Evolutionary conservation across 2,888 invertebrate species (phyloP), one percentile per base, ranked within the genome.

Genomic region (Eulithis prunata): DNA sequence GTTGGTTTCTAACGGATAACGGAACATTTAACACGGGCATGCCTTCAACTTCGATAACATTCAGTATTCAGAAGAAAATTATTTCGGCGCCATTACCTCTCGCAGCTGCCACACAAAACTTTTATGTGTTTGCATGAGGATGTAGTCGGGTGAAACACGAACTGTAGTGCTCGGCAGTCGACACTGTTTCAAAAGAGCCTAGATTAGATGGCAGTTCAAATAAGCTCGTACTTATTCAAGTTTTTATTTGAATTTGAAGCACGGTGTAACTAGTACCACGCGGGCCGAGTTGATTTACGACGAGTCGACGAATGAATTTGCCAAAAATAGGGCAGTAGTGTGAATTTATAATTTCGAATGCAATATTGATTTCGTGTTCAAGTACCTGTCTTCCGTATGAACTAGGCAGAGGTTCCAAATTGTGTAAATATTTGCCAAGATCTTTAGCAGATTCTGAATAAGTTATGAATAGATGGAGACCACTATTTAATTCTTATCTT

Each of bases 11-110:
- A 75, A 66, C 57, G 67, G 67, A 75, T 79, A 78, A 78, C 80
- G 85, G 84, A 80, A 86, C 86, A 88, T 86, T 87, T 83, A 78
- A 77, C 78, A 66, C 71, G 67, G 63, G 64, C 71, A 72, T 72
- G 64, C 73, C 71, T 77, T 76, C 76, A 80, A 81, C 79, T 84
- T 82, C 81, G 78, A 85, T 84, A 81, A 78, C 76, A 80, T 81
- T 82, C 79, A 78, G 80, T 79, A 81, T 82, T 81, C 81, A 78
- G 75, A 78, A 78, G 81, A 81, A 82, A 84, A 88, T 87, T 87
- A 88, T 83, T 83, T 86, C 85, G 71, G 79, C 78, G 70, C 84
- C 88, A 88, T 88, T 88, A 87, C 83, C 83, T 78, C 80, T 75
- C 81, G 73, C 87, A 87, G 84, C 83, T 86, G 86, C 80, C 82